Conservation (phyloP, 2,797 vertebrate species). For the Dendrocincla fuliginosa region DNA sequence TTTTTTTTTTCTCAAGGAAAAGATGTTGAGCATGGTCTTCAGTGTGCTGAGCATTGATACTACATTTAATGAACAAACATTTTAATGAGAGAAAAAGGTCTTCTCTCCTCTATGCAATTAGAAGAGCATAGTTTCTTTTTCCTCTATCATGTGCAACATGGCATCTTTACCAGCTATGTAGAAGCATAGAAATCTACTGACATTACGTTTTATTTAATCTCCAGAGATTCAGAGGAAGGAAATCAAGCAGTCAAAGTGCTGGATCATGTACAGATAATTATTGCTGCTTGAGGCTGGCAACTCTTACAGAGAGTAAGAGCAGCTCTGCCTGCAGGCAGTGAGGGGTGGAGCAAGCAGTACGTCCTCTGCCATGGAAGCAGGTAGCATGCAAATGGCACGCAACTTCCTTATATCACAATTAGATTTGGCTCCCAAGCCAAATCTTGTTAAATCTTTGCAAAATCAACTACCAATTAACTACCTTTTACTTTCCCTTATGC, state of each 20-base stretch:
- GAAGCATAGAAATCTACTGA: neutral
- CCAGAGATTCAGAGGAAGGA: neutral
- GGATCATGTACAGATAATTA: neutral
- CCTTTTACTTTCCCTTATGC: neutral
- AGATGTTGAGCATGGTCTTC: neutral
- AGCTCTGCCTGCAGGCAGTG: neutral
- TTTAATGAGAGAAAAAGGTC: neutral
- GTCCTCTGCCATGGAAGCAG: neutral
- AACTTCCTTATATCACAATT: neutral
- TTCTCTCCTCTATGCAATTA: neutral
- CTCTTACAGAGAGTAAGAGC: neutral
- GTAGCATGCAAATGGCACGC: neutral
- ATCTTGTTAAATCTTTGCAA: neutral
- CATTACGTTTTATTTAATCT: neutral
- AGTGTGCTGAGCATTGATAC: neutral
- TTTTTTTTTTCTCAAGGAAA: neutral
- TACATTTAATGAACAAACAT: neutral
- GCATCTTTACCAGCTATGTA: neutral
- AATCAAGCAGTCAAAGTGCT: neutral
- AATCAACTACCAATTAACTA: neutral
- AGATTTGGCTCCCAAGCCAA: neutral
- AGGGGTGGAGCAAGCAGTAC: neutral
- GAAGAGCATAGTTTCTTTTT: neutral
- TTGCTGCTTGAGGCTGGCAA: neutral
- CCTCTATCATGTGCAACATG: neutral